phyloP scores from a whole-genome alignment of 2,888 invertebrate species.

The Iphiclides podalirius region DNA sequence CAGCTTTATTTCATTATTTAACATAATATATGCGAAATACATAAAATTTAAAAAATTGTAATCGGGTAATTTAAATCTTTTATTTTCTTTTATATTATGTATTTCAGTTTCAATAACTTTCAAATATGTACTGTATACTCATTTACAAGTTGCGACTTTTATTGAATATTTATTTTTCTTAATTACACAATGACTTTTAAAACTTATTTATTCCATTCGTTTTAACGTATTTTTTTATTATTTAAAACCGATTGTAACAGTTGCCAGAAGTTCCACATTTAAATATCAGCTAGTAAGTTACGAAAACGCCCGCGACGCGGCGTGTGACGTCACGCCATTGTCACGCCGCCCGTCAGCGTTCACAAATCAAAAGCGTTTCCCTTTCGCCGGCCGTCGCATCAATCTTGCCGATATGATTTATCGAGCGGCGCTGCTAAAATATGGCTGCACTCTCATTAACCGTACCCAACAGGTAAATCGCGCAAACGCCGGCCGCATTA shows the following conservation, averaged over 20 bases:
- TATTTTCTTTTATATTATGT: too few relatives aligned
- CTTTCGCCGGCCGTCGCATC: conserved; percentile 54
- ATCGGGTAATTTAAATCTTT: too few relatives aligned
- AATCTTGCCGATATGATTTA: conserved; percentile 67
- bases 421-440: conserved; percentile 54
- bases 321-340: conserved; percentile 59
- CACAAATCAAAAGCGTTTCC: conserved; percentile 64
- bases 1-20: neutral
- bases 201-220: too few relatives aligned
- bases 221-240: too few relatives aligned
- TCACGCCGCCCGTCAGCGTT: conserved; percentile 38
- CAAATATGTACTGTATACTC: too few relatives aligned
- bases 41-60: too few relatives aligned
- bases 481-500: conserved; percentile 29
- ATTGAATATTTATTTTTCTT: conserved; percentile 1
- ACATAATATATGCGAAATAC: too few relatives aligned
- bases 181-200: too few relatives aligned
- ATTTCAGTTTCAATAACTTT: too few relatives aligned
- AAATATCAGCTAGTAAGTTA: too few relatives aligned
- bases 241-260: too few relatives aligned
- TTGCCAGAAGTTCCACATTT: neutral
- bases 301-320: conserved; percentile 22
- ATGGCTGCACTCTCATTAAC: conserved; percentile 57
- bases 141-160: too few relatives aligned
- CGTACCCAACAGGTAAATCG: conserved; percentile 46